These are phyloP conservation scores for Acleris holmiana DNA, from an alignment of 2,888 invertebrate species.

Conservation along the genomic window DNA sequence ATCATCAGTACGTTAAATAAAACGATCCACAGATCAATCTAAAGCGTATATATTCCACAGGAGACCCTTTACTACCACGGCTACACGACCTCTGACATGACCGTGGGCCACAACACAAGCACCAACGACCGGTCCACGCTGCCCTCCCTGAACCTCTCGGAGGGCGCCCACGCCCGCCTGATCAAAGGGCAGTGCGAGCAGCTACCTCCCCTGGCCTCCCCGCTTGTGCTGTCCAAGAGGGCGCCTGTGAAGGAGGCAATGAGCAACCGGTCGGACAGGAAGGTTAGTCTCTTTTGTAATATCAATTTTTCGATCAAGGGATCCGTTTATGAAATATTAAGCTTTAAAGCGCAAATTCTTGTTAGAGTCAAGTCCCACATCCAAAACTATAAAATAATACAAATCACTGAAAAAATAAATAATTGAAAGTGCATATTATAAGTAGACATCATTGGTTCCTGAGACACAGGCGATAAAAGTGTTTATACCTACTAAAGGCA, in stretches of 20 bases:
- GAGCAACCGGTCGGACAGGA: constrained; percentile 59
- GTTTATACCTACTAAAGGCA: too few relatives aligned
- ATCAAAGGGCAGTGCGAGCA: constrained; percentile 71
- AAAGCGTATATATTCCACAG: constrained; percentile 46
- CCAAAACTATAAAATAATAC: too few relatives aligned
- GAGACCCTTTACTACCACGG: constrained; percentile 81
- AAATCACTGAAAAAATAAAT: too few relatives aligned
- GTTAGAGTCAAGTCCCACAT: too few relatives aligned
- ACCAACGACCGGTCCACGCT: constrained; percentile 72
- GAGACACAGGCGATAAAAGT: too few relatives aligned
- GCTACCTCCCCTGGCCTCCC: constrained; percentile 75
- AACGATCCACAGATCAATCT: not conserved
- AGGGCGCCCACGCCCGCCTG: constrained; percentile 64
- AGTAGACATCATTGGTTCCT: too few relatives aligned
- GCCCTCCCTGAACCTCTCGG: constrained; percentile 71
- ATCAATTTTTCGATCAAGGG: too few relatives aligned
- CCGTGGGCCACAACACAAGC: constrained; percentile 64
- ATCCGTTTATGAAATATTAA: too few relatives aligned
- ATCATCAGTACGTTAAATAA: not conserved
- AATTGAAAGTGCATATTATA: too few relatives aligned
- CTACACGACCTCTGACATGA: constrained; percentile 73
- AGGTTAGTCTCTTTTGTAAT: constrained; percentile 55
- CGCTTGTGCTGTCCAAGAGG: constrained; percentile 68
- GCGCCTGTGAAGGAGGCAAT: constrained; percentile 60
- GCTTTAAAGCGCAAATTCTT: too few relatives aligned